Base-by-base conservation (phyloP, 92 coral and sea anemone species). In the Scolanthus callimorphus region DNA sequence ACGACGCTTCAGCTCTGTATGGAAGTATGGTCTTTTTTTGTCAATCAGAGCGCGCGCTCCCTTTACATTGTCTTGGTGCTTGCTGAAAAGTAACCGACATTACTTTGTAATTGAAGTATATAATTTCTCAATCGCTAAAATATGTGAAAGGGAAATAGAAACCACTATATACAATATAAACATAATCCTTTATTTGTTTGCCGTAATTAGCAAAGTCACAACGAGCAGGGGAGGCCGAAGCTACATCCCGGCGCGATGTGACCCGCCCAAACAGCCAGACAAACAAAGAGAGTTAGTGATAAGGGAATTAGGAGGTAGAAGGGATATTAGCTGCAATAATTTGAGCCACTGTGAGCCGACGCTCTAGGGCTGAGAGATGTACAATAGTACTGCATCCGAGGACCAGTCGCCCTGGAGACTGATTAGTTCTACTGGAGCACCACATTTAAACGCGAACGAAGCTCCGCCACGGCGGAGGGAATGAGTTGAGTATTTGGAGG, bases 401-500 rank as follows among this genome's bases (percentile, higher is more conserved):
- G 71, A 64, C 71, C 60, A 64, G 50, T 64, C 60, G 0, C 70
- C 37, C 22, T 63, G 45, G 8, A 49, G 49, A 24, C 70, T 63
- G 59, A 31, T 63, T 25, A 63, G 71, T 24, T 51, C 51, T 3
- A 65, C 19, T 0, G 63, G 82, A 4, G 57, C 24, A 23, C 59
- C 19, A 28, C 39, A 53, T 21, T 30, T 20, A 13, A 69, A 60
- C 11, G 75, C 67, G 45, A 29, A 45, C 1, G 76, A 43, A 8
- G 69, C 57, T 3, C 67, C 75, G 2, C 81, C 75, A 28, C 53
- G 55, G 19, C 74, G 43, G 29, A 66, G 65, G 46, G 55, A 55
- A 31, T 71, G 71, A 21, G 60, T 62, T 17, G 76, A 57, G 74
- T 55, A 74, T 24, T 24, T 21, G 11, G 81, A 30, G 65, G 55